These are phyloP conservation scores for Aphidoletes aphidimyza DNA, from an alignment of 2,888 invertebrate genomes.

Conservation along the genomic window DNA sequence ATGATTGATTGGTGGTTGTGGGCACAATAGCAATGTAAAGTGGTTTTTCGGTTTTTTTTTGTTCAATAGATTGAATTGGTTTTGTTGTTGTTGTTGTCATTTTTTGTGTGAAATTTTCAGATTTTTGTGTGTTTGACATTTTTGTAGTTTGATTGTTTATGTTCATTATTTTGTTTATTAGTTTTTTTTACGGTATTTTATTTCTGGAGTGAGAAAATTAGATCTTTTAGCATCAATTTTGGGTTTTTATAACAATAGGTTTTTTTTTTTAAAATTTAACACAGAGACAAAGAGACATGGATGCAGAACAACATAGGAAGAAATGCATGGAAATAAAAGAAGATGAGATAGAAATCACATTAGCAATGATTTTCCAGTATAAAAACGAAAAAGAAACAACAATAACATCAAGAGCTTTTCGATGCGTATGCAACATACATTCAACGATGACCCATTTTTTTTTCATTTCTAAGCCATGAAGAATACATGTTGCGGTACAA, in stretches of 20 bases:
- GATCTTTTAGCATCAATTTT: background rate
- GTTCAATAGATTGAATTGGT: no score
- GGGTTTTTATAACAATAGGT: background rate
- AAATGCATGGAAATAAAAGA: conserved; percentile 50
- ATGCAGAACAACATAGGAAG: conserved; percentile 46
- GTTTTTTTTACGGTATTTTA: conserved; percentile 5
- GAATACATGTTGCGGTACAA: no score
- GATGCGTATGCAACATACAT: background rate
- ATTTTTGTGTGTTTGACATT: background rate
- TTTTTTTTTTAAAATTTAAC: background rate
- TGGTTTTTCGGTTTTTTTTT: background rate
- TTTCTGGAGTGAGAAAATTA: conserved; percentile 44
- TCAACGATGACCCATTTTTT: background rate
- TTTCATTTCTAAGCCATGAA: no score
- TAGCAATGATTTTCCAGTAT: conserved; percentile 14
- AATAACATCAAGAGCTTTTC: background rate
- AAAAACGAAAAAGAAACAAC: background rate
- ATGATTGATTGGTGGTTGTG: background rate
- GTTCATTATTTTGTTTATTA: background rate
- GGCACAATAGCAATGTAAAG: background rate
- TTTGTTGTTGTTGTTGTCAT: background rate
- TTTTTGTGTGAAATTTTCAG: background rate
- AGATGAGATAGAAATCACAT: conserved; percentile 41
- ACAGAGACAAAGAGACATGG: conserved; percentile 2
- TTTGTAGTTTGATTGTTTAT: background rate